These are phyloP conservation scores for Ellobius talpinus DNA, from an alignment of 2,113 vertebrate genomes.

Conservation along the genomic window DNA sequence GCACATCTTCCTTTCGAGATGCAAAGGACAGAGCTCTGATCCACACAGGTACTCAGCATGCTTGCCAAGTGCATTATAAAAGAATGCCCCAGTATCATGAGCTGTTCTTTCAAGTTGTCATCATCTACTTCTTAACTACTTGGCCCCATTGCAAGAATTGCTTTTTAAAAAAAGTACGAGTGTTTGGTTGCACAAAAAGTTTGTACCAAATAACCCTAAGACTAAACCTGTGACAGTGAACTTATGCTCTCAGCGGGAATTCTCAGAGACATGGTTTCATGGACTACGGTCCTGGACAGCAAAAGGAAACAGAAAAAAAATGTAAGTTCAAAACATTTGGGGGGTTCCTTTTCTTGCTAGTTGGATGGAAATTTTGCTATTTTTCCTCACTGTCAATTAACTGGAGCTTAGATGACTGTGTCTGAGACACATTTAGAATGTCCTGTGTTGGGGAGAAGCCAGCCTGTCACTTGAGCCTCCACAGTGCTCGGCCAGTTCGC, in stretches of 20 bases:
- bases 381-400: background rate
- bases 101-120: background rate
- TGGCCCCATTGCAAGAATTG: background rate
- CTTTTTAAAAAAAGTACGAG: background rate
- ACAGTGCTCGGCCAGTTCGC: slow-evolving; percentile 43
- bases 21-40: background rate
- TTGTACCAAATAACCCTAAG: background rate
- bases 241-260: background rate
- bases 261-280: background rate
- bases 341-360: background rate
- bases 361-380: background rate
- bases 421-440: slow-evolving; percentile 57
- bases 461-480: slow-evolving; percentile 55
- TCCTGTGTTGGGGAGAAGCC: background rate
- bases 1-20: background rate
- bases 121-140: background rate
- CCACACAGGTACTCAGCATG: background rate
- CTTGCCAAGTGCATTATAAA: background rate
- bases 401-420: background rate
- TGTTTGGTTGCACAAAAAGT: background rate
- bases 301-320: slow-evolving; percentile 8
- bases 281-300: background rate
- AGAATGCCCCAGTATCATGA: background rate
- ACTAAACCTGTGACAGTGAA: background rate
- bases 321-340: background rate